Conservation (phyloP, 2,888 invertebrate genomes). For the Hipparchia semele region DNA sequence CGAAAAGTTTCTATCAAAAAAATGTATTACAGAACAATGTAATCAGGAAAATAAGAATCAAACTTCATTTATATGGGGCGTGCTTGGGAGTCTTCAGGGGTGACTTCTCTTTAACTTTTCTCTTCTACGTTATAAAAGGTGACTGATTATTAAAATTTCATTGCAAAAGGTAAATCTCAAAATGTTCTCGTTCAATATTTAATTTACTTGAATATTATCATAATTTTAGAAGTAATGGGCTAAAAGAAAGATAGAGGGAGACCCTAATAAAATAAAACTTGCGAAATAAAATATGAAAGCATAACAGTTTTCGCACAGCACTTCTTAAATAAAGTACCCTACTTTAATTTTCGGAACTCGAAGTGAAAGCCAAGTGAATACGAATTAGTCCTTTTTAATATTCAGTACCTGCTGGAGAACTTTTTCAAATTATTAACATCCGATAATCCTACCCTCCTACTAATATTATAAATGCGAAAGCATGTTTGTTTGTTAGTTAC, state of each 20-base stretch:
- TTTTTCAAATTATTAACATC: not conserved
- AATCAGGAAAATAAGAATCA: too few relatives aligned
- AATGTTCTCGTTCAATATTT: constrained; percentile 10
- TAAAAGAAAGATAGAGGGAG: constrained; percentile 12
- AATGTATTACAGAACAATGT: too few relatives aligned
- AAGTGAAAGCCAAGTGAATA: constrained; percentile 7
- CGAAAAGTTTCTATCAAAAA: too few relatives aligned
- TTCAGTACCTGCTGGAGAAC: not conserved
- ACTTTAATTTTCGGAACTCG: constrained; percentile 9
- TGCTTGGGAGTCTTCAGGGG: too few relatives aligned
- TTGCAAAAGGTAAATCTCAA: constrained; percentile 5
- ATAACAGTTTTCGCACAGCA: constrained; percentile 11
- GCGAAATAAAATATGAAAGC: constrained; percentile 8
- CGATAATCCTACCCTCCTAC: not conserved
- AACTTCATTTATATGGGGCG: too few relatives aligned
- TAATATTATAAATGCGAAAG: too few relatives aligned
- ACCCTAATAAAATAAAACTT: constrained; percentile 24
- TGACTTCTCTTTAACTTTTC: not conserved
- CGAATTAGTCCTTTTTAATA: constrained; percentile 3
- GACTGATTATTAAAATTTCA: not conserved
- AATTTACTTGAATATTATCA: constrained; percentile 3
- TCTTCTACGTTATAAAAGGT: not conserved
- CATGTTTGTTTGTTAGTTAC: too few relatives aligned
- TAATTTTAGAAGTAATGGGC: constrained; percentile 12
- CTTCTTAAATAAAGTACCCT: constrained; percentile 12